Percentiles rank a stretch among this genome's conserved stretches.
Evolutionary conservation across 2,888 invertebrate genomes (phyloP).

Genomic region (Encarsia formosa): DNA sequence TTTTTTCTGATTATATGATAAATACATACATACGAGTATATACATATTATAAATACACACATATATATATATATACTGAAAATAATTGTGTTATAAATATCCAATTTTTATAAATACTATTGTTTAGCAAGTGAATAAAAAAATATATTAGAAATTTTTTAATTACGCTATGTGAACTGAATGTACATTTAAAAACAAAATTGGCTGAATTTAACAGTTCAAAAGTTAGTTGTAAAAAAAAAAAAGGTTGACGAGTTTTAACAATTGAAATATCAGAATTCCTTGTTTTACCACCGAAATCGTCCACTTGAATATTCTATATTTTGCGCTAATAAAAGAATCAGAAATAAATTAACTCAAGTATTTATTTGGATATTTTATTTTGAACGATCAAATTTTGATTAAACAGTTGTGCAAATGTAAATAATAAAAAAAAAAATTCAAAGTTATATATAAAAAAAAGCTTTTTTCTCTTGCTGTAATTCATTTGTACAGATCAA

Average conservation of each 20-base stretch:
- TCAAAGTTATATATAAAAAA: constrained; percentile 1
- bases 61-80: constrained; percentile 19
- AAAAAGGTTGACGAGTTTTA: constrained; percentile 10
- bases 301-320: constrained; percentile 2
- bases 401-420: constrained; percentile 15
- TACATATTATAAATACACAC: neutral
- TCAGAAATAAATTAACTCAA: neutral
- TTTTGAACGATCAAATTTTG: constrained; percentile 15
- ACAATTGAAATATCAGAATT: constrained; percentile 19
- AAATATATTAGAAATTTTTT: constrained; percentile 24
- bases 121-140: constrained; percentile 23
- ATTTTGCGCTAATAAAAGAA: neutral
- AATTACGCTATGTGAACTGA: constrained; percentile 21
- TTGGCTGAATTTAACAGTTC: constrained; percentile 10
- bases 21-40: too few species aligned
- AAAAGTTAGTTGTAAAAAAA: constrained; percentile 18
- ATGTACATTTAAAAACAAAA: constrained; percentile 22
- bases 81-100: constrained; percentile 20
- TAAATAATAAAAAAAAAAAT: constrained; percentile 34
- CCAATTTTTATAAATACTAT: constrained; percentile 25
- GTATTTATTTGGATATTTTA: constrained; percentile 8
- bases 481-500: constrained; percentile 23
- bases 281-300: constrained; percentile 14
- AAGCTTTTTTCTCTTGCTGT: constrained; percentile 15
- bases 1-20: constrained; percentile 7